These are phyloP conservation scores for Huso huso DNA, from an alignment of 2,797 vertebrate species.

Conservation along the genomic window DNA sequence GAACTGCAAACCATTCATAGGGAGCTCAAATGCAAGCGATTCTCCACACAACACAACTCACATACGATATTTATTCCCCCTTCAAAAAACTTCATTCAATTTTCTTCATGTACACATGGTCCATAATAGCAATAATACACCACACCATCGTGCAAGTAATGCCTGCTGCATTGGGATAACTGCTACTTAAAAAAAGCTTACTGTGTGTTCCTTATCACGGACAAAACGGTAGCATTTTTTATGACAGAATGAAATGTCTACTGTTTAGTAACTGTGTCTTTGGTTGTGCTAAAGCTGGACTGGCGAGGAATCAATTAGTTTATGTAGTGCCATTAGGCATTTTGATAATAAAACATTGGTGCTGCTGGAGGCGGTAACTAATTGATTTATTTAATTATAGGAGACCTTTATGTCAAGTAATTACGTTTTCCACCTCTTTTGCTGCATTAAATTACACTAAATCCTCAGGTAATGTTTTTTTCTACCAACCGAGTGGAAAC, in stretches of 20 bases:
- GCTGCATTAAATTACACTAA: conserved; percentile 4
- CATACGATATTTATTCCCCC: no score
- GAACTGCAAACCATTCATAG: no score
- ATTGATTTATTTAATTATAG: conserved; percentile 22
- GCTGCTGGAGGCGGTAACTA: conserved; percentile 5
- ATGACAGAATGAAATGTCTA: neutral
- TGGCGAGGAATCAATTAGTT: conserved; percentile 14
- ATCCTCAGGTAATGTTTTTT: conserved; percentile 23
- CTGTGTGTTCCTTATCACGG: neutral
- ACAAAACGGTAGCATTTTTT: neutral
- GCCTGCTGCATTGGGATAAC: no score
- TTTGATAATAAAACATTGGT: conserved; percentile 16
- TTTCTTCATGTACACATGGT: neutral
- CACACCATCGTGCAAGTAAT: no score
- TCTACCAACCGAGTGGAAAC: neutral
- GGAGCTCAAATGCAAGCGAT: no score
- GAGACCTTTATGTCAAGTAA: conserved; percentile 20
- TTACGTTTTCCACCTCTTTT: conserved; percentile 8
- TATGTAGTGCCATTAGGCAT: conserved; percentile 14
- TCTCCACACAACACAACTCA: no score
- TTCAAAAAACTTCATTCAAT: neutral
- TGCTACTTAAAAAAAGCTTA: no score
- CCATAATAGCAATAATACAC: neutral
- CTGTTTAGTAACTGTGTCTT: neutral
- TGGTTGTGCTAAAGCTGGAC: neutral